These are phyloP conservation scores for Zosterops japonicus DNA, from an alignment of 2,113 vertebrate species.

Conservation along the genomic window DNA sequence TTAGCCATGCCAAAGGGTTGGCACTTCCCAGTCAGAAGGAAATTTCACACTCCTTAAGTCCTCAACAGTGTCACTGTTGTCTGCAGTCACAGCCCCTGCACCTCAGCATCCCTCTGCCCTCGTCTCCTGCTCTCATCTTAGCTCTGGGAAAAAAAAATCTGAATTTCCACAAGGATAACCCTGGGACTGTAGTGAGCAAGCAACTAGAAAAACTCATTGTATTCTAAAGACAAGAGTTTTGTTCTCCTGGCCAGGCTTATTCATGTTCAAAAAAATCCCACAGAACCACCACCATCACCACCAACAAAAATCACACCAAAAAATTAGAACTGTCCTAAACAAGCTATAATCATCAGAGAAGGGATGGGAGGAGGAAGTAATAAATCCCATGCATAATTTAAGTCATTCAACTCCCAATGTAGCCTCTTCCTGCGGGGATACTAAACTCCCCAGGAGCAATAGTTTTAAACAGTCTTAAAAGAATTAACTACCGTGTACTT, in stretches of 20 bases:
- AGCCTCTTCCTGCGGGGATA: background rate
- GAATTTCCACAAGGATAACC: background rate
- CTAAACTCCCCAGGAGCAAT: background rate
- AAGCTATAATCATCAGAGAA: background rate
- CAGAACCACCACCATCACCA: background rate
- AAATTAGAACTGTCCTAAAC: background rate
- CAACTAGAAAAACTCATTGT: background rate
- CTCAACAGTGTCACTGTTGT: background rate
- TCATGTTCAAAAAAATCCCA: background rate
- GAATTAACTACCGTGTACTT: background rate
- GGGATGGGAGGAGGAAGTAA: background rate
- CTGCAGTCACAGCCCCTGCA: background rate
- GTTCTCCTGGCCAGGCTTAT: background rate
- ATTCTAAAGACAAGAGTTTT: background rate
- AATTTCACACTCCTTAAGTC: background rate
- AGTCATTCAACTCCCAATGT: background rate
- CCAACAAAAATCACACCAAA: background rate
- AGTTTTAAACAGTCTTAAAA: background rate
- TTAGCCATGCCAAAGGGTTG: background rate
- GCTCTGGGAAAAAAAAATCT: background rate
- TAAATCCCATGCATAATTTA: background rate
- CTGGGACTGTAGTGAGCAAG: background rate
- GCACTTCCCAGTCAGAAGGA: background rate
- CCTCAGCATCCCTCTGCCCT: background rate
- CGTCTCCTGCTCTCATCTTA: background rate